A percentile compares a stretch with the other conserved stretches of the same genome.
These are phyloP conservation scores for Glossophaga mutica DNA, from an alignment of 2,797 vertebrate genomes.

Conservation along the genomic window DNA sequence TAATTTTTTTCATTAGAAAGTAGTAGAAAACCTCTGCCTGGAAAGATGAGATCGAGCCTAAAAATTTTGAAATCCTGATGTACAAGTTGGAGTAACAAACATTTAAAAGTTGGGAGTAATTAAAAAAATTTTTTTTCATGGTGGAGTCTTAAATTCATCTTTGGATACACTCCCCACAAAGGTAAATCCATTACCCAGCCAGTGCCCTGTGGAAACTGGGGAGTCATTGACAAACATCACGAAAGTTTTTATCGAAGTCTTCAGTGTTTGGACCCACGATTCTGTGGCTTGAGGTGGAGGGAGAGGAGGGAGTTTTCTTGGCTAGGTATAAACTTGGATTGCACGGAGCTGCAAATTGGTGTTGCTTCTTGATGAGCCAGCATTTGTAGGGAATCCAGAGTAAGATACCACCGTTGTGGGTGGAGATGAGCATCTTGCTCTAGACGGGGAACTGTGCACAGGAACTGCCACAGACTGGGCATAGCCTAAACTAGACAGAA, in stretches of 20 bases:
- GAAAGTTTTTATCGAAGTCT: background rate
- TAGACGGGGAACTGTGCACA: background rate
- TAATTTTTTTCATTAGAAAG: background rate
- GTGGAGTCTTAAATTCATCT: background rate
- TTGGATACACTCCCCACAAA: background rate
- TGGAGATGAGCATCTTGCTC: background rate
- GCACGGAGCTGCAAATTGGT: background rate
- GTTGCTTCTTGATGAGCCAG: background rate
- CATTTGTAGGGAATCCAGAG: background rate
- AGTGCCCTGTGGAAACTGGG: background rate
- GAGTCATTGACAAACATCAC: background rate
- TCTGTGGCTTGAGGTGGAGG: background rate
- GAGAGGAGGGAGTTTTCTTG: background rate
- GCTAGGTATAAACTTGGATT: background rate
- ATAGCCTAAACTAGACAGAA: background rate
- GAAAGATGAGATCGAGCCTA: background rate
- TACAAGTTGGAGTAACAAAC: background rate
- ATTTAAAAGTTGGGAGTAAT: background rate
- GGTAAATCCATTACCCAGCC: background rate
- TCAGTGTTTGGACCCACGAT: background rate
- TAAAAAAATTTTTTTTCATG: background rate
- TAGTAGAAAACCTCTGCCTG: background rate
- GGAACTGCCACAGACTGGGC: background rate
- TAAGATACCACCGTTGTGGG: background rate
- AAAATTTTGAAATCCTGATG: background rate